Conservation (phyloP, 2,113 vertebrate genomes). For the Corythornis vintsioides region DNA sequence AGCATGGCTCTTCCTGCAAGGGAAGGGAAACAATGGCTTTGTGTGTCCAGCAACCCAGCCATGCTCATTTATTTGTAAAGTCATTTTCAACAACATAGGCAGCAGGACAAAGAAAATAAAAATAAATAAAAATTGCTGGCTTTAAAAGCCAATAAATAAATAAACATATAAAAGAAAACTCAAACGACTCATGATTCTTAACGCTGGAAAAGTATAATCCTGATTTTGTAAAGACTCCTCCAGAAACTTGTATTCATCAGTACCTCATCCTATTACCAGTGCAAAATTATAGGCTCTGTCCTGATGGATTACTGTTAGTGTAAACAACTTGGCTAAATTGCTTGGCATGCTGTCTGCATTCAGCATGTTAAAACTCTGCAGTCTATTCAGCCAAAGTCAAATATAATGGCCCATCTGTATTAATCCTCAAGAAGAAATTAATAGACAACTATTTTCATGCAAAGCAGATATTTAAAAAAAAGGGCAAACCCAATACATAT, state of each 20-base stretch:
- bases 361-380: conserved; percentile 43
- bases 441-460: conserved; percentile 67
- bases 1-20: neutral
- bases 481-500: conserved; percentile 53
- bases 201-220: neutral
- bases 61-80: neutral
- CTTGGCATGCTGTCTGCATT: conserved; percentile 51
- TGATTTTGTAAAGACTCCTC: conserved; percentile 29
- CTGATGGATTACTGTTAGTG: conserved; percentile 54
- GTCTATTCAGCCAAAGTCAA: conserved; percentile 50
- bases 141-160: neutral
- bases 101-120: neutral
- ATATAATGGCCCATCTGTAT: conserved; percentile 60
- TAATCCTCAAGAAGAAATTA: conserved; percentile 67
- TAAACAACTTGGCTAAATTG: conserved; percentile 66
- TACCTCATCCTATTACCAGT: conserved; percentile 46
- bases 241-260: conserved; percentile 42
- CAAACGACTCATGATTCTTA: neutral
- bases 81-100: neutral
- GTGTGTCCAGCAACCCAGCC: neutral
- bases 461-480: conserved; percentile 63
- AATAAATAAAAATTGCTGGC: neutral
- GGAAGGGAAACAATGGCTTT: conserved; percentile 30
- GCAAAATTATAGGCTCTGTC: conserved; percentile 46
- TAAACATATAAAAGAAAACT: neutral